Percentiles rank a stretch among this genome's conserved stretches.
phyloP scores from a whole-genome alignment of 1,140 invertebrate genomes.

The Procambarus virginalis region DNA sequence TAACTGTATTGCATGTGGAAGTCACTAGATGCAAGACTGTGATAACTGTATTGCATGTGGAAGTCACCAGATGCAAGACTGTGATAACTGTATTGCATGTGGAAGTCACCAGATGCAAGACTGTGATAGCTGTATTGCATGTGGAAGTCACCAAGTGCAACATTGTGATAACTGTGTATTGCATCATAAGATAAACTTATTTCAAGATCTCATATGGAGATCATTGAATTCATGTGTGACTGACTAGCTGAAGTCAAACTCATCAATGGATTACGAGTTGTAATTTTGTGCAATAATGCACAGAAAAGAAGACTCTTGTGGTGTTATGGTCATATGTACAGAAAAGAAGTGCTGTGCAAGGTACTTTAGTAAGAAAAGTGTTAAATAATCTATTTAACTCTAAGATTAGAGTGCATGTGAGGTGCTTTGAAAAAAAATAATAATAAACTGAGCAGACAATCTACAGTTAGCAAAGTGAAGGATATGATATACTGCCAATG shows the following conservation, averaged over 20 bases:
- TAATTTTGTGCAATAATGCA: constrained; percentile 3
- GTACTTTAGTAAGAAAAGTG: not conserved
- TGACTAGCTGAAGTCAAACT: not conserved
- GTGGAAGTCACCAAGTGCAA: not conserved
- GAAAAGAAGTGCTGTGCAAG: not conserved
- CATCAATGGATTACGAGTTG: not conserved
- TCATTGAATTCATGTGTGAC: not conserved
- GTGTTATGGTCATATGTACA: not conserved
- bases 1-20: too few relatives aligned
- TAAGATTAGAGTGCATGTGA: not conserved
- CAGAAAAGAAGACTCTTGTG: not conserved
- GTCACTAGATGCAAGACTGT: too few relatives aligned
- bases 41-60: too few relatives aligned
- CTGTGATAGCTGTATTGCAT: too few relatives aligned
- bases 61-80: too few relatives aligned
- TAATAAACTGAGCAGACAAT: not conserved
- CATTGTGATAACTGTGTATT: not conserved
- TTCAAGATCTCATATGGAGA: too few relatives aligned
- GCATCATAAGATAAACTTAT: not conserved
- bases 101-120: too few relatives aligned
- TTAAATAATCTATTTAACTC: not conserved
- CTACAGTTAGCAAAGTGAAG: not conserved
- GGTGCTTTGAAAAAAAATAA: not conserved
- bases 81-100: too few relatives aligned
- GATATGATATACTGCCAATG: not conserved